Percentiles rank a stretch among this genome's conserved stretches.
These are phyloP conservation scores for Asteroscopus sphinx DNA, from an alignment of 2,888 invertebrate genomes.

Conservation along the genomic window DNA sequence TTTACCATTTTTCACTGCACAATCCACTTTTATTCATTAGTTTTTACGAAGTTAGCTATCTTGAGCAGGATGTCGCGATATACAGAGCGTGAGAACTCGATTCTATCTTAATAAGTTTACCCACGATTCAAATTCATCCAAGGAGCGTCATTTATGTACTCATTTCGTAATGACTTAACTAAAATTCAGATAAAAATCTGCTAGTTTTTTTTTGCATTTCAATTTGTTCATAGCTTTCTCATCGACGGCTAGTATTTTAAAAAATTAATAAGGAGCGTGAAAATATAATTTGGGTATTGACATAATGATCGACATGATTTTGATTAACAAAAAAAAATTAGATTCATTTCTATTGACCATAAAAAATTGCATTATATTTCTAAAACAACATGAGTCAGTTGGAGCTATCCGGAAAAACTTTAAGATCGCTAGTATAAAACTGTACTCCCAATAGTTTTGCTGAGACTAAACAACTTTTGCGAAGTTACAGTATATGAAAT, in stretches of 20 bases:
- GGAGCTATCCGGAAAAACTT: conserved; percentile 19
- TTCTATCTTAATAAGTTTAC: conserved; percentile 62
- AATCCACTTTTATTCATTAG: conserved; percentile 42
- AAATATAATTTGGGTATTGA: too few species aligned
- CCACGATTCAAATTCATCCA: conserved; percentile 60
- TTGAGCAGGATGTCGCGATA: conserved; percentile 56
- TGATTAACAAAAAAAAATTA: not conserved
- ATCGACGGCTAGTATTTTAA: too few species aligned
- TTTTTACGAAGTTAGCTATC: conserved; percentile 52
- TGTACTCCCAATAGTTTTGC: conserved; percentile 43
- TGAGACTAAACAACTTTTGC: conserved; percentile 50
- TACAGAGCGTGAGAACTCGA: conserved; percentile 59
- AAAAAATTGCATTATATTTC: conserved; percentile 8
- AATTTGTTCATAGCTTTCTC: conserved; percentile 24
- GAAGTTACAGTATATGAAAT: conserved; percentile 53
- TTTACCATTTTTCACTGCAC: conserved; percentile 30
- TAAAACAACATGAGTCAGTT: conserved; percentile 4
- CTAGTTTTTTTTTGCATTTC: conserved; percentile 18
- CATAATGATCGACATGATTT: not conserved
- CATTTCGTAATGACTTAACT: conserved; percentile 50
- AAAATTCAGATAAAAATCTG: conserved; percentile 33
- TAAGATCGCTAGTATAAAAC: conserved; percentile 31
- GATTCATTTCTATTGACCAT: not conserved
- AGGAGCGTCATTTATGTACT: conserved; percentile 50
- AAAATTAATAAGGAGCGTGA: too few species aligned